A percentile compares a stretch with the other conserved stretches of the same genome.
These are phyloP conservation scores for Polyommatus iphigenia DNA, from an alignment of 2,888 invertebrate genomes.

Conservation along the genomic window DNA sequence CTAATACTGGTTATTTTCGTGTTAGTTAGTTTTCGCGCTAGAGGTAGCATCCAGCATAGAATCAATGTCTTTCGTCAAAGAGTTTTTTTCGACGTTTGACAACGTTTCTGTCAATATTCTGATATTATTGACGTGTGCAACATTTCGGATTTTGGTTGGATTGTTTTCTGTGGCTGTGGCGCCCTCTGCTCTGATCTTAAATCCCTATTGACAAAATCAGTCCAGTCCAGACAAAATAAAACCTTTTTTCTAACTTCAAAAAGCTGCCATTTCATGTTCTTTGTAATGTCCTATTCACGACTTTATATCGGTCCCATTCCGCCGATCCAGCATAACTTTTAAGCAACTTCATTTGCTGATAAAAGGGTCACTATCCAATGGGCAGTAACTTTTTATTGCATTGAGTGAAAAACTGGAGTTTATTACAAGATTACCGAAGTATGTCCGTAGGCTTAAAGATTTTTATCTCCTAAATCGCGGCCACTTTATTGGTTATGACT, in stretches of 20 bases:
- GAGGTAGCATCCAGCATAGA: no score
- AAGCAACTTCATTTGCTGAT: slow-evolving; percentile 6
- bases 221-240: background rate
- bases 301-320: background rate
- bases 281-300: background rate
- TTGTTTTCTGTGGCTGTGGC: no score
- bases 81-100: no score
- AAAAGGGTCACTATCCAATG: slow-evolving; percentile 13
- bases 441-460: background rate
- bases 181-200: no score
- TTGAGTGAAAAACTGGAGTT: slow-evolving; percentile 26
- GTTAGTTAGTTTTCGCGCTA: no score
- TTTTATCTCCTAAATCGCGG: background rate
- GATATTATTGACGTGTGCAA: no score
- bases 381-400: slow-evolving; percentile 20
- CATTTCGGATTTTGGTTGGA: no score
- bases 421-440: slow-evolving; percentile 5
- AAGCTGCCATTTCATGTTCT: background rate
- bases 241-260: background rate
- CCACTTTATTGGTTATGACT: background rate
- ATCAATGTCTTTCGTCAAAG: no score
- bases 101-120: no score
- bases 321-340: background rate
- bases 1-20: no score
- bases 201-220: no score